Conservation (phyloP, 2,888 invertebrate genomes). For the Carcina quercana region DNA sequence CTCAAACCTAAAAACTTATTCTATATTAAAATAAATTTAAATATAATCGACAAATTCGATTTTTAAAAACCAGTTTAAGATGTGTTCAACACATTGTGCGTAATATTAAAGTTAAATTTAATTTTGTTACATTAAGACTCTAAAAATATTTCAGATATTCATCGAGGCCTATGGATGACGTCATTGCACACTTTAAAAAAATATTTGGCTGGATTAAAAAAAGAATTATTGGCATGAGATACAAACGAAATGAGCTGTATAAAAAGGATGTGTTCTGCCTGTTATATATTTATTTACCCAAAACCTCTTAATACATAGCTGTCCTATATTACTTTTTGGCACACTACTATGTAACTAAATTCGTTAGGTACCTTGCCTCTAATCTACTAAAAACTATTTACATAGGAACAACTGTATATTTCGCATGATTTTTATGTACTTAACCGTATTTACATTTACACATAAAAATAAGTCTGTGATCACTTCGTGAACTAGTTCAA, state of each 20-base stretch:
- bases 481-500: no score
- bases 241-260: no score
- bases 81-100: background rate
- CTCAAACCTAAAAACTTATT: slow-evolving; percentile 3
- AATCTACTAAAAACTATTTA: slow-evolving; percentile 35
- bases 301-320: slow-evolving; percentile 35
- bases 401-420: slow-evolving; percentile 52
- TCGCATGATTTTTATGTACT: slow-evolving; percentile 18
- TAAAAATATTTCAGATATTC: no score
- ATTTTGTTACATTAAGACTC: background rate
- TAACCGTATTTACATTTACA: slow-evolving; percentile 6
- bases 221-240: no score
- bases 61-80: no score
- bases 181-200: no score
- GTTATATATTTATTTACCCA: no score
- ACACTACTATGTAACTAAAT: slow-evolving; percentile 51
- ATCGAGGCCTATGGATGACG: no score
- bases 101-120: background rate
- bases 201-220: no score
- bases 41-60: no score
- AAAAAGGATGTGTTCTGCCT: no score
- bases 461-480: slow-evolving; percentile 1
- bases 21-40: no score
- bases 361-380: slow-evolving; percentile 27
- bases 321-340: slow-evolving; percentile 52